Evolutionary conservation across 2,797 vertebrate genomes (phyloP).

Genomic region (Labroides dimidiatus): DNA sequence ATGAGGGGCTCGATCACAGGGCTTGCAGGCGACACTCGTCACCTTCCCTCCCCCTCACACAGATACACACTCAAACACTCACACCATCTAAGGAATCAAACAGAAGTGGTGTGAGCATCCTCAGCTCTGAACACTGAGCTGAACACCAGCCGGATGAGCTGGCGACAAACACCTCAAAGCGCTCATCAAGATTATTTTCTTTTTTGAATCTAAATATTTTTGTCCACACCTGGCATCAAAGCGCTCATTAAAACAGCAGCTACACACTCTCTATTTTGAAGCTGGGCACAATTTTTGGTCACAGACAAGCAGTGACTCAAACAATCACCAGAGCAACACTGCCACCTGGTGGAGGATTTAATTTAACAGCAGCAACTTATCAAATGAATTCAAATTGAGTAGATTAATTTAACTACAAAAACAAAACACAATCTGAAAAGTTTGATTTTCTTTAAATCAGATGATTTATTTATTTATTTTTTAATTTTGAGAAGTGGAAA

Average conservation of each 20-base stretch:
- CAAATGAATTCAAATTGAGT: too few relatives aligned
- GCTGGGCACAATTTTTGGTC: neutral
- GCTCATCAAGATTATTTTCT: constrained; percentile 1
- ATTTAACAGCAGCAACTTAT: neutral
- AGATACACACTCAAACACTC: constrained; percentile 8
- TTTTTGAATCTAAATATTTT: neutral
- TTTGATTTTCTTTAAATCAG: too few relatives aligned
- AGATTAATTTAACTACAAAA: too few relatives aligned
- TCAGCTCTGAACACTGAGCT: constrained; percentile 37
- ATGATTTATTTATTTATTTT: too few relatives aligned
- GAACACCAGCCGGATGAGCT: constrained; percentile 21
- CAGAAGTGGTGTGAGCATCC: constrained; percentile 12
- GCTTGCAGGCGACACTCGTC: neutral
- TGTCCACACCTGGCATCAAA: constrained; percentile 12
- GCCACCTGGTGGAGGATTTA: constrained; percentile 76
- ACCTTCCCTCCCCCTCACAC: neutral
- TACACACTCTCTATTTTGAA: constrained; percentile 8
- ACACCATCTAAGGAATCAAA: constrained; percentile 23
- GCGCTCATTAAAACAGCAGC: constrained; percentile 32
- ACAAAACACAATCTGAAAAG: too few relatives aligned
- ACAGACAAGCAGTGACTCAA: neutral
- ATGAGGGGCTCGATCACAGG: constrained; percentile 26
- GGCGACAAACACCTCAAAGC: neutral
- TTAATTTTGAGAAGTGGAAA: too few relatives aligned
- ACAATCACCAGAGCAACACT: constrained; percentile 68